Percentiles rank a stretch among this genome's conserved stretches.
These are phyloP conservation scores for Ectobius pallidus DNA, from an alignment of 2,888 invertebrate genomes.

Conservation along the genomic window DNA sequence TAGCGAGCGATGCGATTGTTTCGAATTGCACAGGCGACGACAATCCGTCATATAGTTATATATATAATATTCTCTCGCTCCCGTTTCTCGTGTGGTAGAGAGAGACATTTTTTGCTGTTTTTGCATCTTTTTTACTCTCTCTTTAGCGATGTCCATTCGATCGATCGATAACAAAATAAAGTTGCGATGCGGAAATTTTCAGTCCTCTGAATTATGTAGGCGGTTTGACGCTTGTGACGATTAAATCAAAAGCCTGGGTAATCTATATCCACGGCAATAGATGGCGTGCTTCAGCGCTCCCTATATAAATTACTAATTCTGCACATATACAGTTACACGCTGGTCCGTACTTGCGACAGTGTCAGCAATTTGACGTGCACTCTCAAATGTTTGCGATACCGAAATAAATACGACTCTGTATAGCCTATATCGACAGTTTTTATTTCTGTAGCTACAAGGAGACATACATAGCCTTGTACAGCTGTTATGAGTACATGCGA, in stretches of 20 bases:
- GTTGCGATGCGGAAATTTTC: slow-evolving; percentile 40
- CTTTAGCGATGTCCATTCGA: slow-evolving; percentile 30
- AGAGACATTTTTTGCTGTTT: slow-evolving; percentile 34
- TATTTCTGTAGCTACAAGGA: too few species aligned
- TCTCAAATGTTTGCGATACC: neutral
- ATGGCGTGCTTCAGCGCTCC: slow-evolving; percentile 14
- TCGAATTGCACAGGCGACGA: slow-evolving; percentile 16
- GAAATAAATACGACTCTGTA: too few species aligned
- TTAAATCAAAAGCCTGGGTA: slow-evolving; percentile 36
- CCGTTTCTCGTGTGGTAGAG: too few species aligned
- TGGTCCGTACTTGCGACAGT: slow-evolving; percentile 7
- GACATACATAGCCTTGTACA: too few species aligned
- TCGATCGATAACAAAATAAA: slow-evolving; percentile 42
- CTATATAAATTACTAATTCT: slow-evolving; percentile 31
- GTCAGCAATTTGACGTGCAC: slow-evolving; percentile 10
- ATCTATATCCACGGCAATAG: slow-evolving; percentile 32
- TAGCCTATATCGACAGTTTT: too few species aligned
- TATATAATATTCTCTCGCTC: slow-evolving; percentile 13
- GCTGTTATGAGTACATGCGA: too few species aligned
- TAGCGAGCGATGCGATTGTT: slow-evolving; percentile 18
- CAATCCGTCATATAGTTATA: slow-evolving; percentile 26
- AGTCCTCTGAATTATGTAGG: slow-evolving; percentile 38
- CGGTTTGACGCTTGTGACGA: slow-evolving; percentile 33
- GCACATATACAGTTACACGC: slow-evolving; percentile 4
- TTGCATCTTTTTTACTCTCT: slow-evolving; percentile 35